Conservation (phyloP, 2,797 vertebrate genomes). For the Amphiprion clarkii region DNA sequence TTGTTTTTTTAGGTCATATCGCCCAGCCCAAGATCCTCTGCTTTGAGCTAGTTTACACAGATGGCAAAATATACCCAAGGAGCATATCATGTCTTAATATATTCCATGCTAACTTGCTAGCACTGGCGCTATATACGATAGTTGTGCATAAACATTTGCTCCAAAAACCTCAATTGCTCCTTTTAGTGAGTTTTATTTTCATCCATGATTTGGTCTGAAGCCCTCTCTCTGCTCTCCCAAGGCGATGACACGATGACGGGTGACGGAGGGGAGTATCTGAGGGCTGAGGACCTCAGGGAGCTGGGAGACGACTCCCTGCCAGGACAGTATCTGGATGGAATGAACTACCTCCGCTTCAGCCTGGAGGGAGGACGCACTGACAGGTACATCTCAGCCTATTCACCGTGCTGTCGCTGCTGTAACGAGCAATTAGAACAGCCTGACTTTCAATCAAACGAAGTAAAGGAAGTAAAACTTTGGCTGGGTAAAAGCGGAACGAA, state of each 20-base stretch:
- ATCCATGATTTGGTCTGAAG: background rate
- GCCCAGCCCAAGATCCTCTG: no score
- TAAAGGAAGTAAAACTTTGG: background rate
- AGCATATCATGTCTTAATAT: no score
- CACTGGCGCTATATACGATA: background rate
- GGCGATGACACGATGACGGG: slow-evolving; percentile 99
- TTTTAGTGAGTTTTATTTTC: background rate
- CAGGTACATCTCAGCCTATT: slow-evolving; percentile 84
- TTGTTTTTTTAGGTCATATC: no score
- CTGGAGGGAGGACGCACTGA: slow-evolving; percentile 93
- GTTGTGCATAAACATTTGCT: no score
- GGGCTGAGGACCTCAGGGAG: slow-evolving; percentile 95
- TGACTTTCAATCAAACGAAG: background rate
- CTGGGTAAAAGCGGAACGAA: background rate
- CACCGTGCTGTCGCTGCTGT: no score
- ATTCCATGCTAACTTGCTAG: background rate
- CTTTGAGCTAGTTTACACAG: no score
- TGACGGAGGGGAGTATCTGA: slow-evolving; percentile 95
- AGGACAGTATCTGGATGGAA: slow-evolving; percentile 96
- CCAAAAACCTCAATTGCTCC: background rate
- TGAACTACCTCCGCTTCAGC: slow-evolving; percentile 97
- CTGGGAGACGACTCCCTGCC: slow-evolving; percentile 97
- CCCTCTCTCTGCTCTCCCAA: slow-evolving; percentile 60
- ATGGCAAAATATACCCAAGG: no score
- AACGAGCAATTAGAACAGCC: background rate